phyloP scores from a whole-genome alignment of 2,797 vertebrate genomes.

The Varecia variegata region DNA sequence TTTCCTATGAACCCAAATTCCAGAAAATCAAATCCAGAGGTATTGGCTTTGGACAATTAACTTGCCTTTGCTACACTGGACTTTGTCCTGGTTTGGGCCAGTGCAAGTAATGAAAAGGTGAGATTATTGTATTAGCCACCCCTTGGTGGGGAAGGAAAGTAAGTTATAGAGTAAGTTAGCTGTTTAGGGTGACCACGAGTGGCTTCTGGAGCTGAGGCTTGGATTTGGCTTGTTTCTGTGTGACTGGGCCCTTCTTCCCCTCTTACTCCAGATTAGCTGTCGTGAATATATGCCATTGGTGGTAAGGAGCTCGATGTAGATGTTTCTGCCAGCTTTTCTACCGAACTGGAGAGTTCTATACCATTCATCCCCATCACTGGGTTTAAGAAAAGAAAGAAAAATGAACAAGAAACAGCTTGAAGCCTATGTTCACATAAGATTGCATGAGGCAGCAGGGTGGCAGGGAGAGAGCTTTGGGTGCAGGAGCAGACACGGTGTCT shows the following conservation, averaged over 20 bases:
- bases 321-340: neutral
- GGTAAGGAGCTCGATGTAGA: neutral
- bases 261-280: neutral
- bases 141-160: neutral
- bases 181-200: neutral
- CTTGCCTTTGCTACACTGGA: neutral
- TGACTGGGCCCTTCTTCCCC: neutral
- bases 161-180: neutral
- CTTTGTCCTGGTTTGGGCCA: conserved; percentile 15
- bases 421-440: neutral
- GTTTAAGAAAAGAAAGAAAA: neutral
- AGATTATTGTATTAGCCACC: neutral
- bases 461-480: neutral
- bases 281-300: neutral
- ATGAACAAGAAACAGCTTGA: neutral
- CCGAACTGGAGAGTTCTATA: neutral
- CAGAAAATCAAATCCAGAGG: conserved; percentile 56
- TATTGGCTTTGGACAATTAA: conserved; percentile 48
- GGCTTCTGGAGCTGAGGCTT: neutral
- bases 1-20: conserved; percentile 62
- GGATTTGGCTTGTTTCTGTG: neutral
- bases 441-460: rapidly evolving
- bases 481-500: neutral
- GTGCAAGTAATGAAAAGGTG: conserved; percentile 15
- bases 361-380: neutral